phyloP scores from a whole-genome alignment of 2,888 invertebrate species.

The Beris chalybata region DNA sequence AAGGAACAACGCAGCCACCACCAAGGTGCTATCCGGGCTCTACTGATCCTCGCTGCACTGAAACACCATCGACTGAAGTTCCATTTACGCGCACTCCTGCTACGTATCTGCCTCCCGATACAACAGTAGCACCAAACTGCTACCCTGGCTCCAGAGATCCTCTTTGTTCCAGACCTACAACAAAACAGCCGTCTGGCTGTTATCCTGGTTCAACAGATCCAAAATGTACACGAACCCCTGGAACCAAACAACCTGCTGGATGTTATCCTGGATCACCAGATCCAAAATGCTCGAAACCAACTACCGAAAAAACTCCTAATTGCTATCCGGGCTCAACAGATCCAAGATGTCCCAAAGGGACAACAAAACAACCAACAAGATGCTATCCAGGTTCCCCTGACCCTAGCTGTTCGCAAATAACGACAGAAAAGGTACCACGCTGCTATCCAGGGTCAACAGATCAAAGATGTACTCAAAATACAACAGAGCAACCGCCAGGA shows the following conservation, averaged over 20 bases:
- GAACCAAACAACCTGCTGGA: constrained; percentile 47
- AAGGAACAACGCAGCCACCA: constrained; percentile 41
- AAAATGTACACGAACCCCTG: constrained; percentile 46
- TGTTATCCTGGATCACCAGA: constrained; percentile 49
- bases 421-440: constrained; percentile 29
- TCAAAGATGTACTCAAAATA: constrained; percentile 31
- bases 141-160: constrained; percentile 50
- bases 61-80: constrained; percentile 35
- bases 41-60: constrained; percentile 45
- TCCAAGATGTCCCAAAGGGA: constrained; percentile 44
- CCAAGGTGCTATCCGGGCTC: constrained; percentile 32
- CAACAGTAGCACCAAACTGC: constrained; percentile 41
- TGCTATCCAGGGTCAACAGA: constrained; percentile 48
- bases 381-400: constrained; percentile 49
- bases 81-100: constrained; percentile 43
- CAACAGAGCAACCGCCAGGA: constrained; percentile 30
- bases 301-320: constrained; percentile 22
- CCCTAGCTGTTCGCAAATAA: constrained; percentile 44
- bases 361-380: constrained; percentile 40
- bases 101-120: constrained; percentile 37
- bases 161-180: constrained; percentile 38
- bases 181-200: constrained; percentile 39
- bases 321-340: constrained; percentile 49
- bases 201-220: constrained; percentile 49
- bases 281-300: constrained; percentile 44